Evolutionary conservation across 2,797 vertebrate genomes (phyloP).

Genomic region (Neostethus bicornis): DNA sequence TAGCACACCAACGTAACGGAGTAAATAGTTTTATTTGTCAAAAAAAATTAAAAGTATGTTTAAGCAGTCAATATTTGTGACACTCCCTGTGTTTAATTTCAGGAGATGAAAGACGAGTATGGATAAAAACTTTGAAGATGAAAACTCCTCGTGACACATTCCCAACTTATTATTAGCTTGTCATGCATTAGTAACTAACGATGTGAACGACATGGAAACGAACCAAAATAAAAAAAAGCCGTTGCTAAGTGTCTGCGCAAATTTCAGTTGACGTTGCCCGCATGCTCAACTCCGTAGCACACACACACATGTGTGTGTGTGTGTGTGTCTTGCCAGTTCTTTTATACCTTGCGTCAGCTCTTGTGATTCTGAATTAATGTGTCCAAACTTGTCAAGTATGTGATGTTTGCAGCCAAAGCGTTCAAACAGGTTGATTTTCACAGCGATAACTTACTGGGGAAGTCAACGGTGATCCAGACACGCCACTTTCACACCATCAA

Average conservation of each 20-base stretch:
- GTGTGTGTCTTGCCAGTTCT: slow-evolving; percentile 9
- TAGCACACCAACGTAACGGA: too few species aligned
- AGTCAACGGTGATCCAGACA: slow-evolving; percentile 62
- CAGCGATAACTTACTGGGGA: slow-evolving; percentile 29
- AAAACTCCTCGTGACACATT: neutral
- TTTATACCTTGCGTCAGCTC: slow-evolving; percentile 10
- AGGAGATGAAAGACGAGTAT: too few species aligned
- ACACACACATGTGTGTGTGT: neutral
- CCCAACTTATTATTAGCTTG: too few species aligned
- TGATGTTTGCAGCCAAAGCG: neutral
- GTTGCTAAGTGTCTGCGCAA: slow-evolving; percentile 40
- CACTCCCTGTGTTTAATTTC: too few species aligned
- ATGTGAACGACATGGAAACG: slow-evolving; percentile 46
- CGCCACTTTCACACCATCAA: slow-evolving; percentile 25
- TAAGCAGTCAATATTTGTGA: too few species aligned
- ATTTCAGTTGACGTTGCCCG: slow-evolving; percentile 20
- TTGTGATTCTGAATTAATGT: slow-evolving; percentile 12
- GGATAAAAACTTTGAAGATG: too few species aligned
- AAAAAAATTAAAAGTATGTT: too few species aligned
- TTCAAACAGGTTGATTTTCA: slow-evolving; percentile 28
- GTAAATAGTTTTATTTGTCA: too few species aligned
- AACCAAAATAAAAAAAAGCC: slow-evolving; percentile 13
- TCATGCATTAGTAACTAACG: slow-evolving; percentile 25
- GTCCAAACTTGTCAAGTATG: slow-evolving; percentile 23
- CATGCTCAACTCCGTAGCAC: slow-evolving; percentile 37